phyloP scores from a whole-genome alignment of 2,797 vertebrate species.

The Macrochelys suwanniensis region DNA sequence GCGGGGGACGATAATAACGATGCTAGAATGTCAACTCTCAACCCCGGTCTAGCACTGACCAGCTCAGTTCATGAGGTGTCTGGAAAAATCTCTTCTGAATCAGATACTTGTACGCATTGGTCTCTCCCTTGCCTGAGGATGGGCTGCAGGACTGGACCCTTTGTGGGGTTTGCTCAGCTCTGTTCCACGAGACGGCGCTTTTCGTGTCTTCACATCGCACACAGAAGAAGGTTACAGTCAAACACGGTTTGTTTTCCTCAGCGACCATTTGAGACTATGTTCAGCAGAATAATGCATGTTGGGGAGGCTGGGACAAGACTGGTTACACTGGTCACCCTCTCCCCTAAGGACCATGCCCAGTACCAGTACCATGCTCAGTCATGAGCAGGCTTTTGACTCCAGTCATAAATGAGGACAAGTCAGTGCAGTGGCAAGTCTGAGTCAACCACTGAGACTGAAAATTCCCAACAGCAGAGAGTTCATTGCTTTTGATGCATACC shows the following conservation, averaged over 20 bases:
- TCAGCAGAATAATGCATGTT: neutral
- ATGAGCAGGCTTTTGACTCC: accelerated
- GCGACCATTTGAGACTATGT: neutral
- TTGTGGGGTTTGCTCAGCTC: neutral
- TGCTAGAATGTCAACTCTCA: neutral
- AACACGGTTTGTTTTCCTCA: neutral
- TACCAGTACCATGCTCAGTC: neutral
- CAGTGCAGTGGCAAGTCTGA: neutral
- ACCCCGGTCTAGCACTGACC: neutral
- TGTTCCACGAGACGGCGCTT: neutral
- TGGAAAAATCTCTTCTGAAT: neutral
- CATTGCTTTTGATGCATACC: neutral
- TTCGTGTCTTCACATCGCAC: neutral
- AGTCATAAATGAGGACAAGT: neutral
- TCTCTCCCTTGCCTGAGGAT: neutral
- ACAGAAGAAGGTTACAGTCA: neutral
- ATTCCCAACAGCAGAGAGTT: neutral
- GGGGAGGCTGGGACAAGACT: neutral
- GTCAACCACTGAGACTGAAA: accelerated
- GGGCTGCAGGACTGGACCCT: neutral
- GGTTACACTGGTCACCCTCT: neutral
- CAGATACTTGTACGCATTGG: neutral
- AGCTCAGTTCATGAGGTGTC: neutral
- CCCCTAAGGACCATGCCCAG: neutral
- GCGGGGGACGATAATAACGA: neutral